Evolutionary conservation across 2,113 vertebrate genomes (phyloP), one percentile per base, ranked within the genome.

Genomic region (Quiscalus mexicanus): DNA sequence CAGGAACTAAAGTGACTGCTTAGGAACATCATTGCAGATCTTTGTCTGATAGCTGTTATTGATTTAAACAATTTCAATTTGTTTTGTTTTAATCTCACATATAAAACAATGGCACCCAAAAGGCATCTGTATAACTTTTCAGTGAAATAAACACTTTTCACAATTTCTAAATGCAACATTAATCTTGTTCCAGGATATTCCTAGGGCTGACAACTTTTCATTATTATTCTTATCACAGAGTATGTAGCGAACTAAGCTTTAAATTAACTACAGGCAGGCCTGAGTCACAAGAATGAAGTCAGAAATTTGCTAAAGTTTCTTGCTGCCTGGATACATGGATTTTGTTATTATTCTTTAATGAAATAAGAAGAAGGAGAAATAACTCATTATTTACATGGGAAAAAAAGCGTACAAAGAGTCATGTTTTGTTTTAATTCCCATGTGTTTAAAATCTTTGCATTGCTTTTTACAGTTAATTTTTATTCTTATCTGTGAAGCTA

Each of bases 51-150:
- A 85, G 58, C 58, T 91, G 21, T 47, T 84, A 94, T 58, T 78
- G 84, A 91, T 95, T 95, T 65, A 80, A 90, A 82, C 60, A 65
- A 86, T 78, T 90, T 44, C 53, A 78, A 30, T 94, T 95, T 81
- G 42, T 89, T 93, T 87, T 68, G 39, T 75, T 93, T n/a, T 87
- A 52, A 84, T 87, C 68, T 83, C 39, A 55, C 30, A 20, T 55
- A 80, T 37, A 74, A 77, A 84, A 13, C 30, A 68, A 55, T 22
- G 11, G 12, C 24, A 91, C 4, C 22, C 24, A 59, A 77, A 79
- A 85, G 59, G 25, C 16, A 85, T 93, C 69, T 77, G 9, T 65
- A n/a, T 27, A 78, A 78, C 7, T 90, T 91, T 63, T 30, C 55
- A 65, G 16, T 47, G 39, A 88, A 93, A 94, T n/a, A 74, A 91